phyloP scores from a whole-genome alignment of 2,113 vertebrate genomes.

The Pseudorectes ferrugineus region DNA sequence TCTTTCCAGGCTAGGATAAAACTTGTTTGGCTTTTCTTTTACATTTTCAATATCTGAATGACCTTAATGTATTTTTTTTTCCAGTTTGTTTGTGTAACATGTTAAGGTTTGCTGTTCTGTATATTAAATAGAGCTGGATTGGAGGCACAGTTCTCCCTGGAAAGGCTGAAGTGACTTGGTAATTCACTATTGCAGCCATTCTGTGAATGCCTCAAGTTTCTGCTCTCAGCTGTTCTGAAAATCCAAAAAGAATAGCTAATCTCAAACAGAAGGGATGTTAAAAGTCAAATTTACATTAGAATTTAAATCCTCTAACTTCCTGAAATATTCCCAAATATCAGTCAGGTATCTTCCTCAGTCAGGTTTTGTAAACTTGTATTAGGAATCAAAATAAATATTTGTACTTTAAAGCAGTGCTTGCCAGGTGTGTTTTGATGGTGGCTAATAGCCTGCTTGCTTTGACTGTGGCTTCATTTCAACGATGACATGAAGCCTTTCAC shows the following conservation, averaged over 20 bases:
- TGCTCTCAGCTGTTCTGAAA: neutral
- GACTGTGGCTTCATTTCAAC: neutral
- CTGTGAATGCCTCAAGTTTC: neutral
- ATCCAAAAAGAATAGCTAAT: neutral
- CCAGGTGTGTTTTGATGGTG: neutral
- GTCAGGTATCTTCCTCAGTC: neutral
- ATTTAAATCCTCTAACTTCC: neutral
- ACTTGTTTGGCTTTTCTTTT: slow-evolving; percentile 8
- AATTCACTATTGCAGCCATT: neutral
- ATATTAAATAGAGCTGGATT: neutral
- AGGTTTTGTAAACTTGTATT: neutral
- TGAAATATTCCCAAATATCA: neutral
- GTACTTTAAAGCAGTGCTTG: neutral
- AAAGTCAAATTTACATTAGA: neutral
- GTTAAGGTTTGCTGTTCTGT: neutral
- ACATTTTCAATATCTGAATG: neutral
- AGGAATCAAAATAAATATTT: neutral
- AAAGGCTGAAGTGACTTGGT: neutral
- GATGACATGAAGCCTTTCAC: neutral
- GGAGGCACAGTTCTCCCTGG: neutral
- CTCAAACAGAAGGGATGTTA: neutral
- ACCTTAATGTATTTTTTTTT: neutral
- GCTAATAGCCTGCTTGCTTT: neutral
- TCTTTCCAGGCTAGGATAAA: slow-evolving; percentile 26
- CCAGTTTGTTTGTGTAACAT: neutral